Conservation (phyloP, 2,797 vertebrate genomes). For the Bradypus variegatus region DNA sequence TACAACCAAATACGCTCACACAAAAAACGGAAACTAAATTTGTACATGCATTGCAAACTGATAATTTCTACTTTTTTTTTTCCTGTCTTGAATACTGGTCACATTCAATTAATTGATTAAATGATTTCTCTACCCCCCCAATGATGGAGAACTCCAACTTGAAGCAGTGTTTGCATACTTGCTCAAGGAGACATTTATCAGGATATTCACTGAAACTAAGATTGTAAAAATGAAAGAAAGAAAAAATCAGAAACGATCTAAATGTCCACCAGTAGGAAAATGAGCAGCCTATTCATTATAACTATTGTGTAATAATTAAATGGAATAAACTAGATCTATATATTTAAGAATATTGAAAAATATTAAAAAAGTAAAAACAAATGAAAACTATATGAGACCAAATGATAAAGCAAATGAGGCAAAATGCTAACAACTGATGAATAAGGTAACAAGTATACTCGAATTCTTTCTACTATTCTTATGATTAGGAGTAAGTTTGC, state of each 20-base stretch:
- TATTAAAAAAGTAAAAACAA: no score
- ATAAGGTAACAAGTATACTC: no score
- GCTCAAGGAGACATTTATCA: not conserved
- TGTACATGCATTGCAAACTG: not conserved
- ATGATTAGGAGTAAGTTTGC: no score
- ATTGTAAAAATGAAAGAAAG: not conserved
- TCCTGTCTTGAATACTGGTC: not conserved
- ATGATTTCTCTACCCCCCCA: not conserved
- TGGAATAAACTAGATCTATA: no score
- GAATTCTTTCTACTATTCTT: no score
- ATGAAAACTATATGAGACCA: no score
- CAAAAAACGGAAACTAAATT: not conserved
- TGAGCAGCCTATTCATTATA: no score
- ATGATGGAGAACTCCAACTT: not conserved
- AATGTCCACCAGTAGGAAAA: not conserved
- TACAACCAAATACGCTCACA: not conserved
- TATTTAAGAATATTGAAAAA: no score
- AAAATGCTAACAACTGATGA: no score
- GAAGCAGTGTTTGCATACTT: not conserved
- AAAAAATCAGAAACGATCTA: not conserved
- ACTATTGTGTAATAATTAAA: no score
- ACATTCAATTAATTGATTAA: not conserved
- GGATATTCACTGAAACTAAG: not conserved
- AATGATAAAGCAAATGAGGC: no score
- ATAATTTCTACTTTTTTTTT: not conserved